Evolutionary conservation across 2,113 vertebrate genomes (phyloP).

Genomic region (Hemichromis elongatus): DNA sequence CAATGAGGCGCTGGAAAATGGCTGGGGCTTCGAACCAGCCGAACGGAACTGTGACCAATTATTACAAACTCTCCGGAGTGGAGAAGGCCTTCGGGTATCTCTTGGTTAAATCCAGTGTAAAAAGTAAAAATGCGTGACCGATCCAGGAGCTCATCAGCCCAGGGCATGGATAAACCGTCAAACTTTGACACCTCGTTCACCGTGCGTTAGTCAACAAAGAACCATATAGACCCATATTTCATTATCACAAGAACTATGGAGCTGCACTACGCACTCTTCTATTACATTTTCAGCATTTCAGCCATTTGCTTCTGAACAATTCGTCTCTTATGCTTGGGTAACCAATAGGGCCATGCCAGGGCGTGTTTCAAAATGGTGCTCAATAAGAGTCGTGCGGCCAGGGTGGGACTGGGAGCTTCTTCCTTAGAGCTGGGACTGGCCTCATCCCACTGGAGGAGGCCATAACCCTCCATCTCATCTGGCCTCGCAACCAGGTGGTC

Average conservation of each 20-base stretch:
- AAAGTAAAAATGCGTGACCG: not conserved
- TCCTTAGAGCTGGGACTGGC: not conserved
- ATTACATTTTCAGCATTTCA: not conserved
- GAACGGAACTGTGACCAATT: not conserved
- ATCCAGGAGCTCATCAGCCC: not conserved
- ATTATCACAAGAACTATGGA: not conserved
- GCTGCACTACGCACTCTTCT: not conserved
- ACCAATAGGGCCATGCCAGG: not conserved
- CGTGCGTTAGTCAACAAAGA: not conserved
- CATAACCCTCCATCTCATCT: not conserved
- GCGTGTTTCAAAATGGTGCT: too few species aligned
- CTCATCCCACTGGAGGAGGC: not conserved
- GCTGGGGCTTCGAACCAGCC: not conserved
- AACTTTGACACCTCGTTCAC: not conserved
- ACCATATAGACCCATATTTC: not conserved
- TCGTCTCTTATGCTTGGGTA: not conserved
- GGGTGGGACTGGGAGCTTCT: not conserved
- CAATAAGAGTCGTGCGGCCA: not conserved
- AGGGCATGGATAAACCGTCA: not conserved
- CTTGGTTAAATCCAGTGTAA: not conserved
- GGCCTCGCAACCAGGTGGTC: not conserved
- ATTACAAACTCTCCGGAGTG: not conserved
- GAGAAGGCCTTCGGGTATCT: not conserved
- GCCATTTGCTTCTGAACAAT: not conserved
- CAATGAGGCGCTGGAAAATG: not conserved